Evolutionary conservation across 2,113 vertebrate genomes (phyloP).

Genomic region (Sinocyclocheilus anshuiensis): DNA sequence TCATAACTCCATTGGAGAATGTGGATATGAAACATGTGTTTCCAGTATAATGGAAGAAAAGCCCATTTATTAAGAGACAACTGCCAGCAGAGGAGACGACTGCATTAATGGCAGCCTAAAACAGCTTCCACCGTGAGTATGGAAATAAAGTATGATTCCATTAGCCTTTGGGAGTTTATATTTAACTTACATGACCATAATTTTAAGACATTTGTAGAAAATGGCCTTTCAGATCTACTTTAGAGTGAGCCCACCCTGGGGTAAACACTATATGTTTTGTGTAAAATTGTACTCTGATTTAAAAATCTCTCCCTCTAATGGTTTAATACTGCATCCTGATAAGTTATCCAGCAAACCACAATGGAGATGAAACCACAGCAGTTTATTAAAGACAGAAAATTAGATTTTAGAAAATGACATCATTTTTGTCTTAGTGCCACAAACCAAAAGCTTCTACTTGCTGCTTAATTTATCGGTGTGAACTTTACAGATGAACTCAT

Average conservation of each 20-base stretch:
- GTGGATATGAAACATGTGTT: constrained; percentile 51
- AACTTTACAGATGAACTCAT: constrained; percentile 43
- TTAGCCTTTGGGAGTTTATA: constrained; percentile 39
- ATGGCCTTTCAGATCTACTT: constrained; percentile 28
- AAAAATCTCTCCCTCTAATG: constrained; percentile 25
- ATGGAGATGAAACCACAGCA: constrained; percentile 9
- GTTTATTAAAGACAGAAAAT: constrained; percentile 21
- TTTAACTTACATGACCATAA: constrained; percentile 44
- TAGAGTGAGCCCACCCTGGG: constrained; percentile 10
- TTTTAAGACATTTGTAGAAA: constrained; percentile 25
- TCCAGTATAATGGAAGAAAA: constrained; percentile 32
- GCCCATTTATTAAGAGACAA: constrained; percentile 40
- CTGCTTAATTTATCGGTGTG: constrained; percentile 29
- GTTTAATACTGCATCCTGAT: constrained; percentile 32
- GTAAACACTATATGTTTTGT: constrained; percentile 35
- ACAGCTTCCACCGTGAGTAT: constrained; percentile 10
- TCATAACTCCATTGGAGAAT: constrained; percentile 39
- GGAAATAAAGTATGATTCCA: constrained; percentile 38
- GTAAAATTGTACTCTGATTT: constrained; percentile 22
- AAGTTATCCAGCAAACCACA: constrained; percentile 35
- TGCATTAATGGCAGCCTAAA: constrained; percentile 45
- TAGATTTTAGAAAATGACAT: constrained; percentile 1
- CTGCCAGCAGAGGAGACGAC: constrained; percentile 43
- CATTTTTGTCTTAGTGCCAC: background rate
- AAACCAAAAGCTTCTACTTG: constrained; percentile 24